phyloP scores from a whole-genome alignment of 1,140 invertebrate species.

The Aethina tumida region DNA sequence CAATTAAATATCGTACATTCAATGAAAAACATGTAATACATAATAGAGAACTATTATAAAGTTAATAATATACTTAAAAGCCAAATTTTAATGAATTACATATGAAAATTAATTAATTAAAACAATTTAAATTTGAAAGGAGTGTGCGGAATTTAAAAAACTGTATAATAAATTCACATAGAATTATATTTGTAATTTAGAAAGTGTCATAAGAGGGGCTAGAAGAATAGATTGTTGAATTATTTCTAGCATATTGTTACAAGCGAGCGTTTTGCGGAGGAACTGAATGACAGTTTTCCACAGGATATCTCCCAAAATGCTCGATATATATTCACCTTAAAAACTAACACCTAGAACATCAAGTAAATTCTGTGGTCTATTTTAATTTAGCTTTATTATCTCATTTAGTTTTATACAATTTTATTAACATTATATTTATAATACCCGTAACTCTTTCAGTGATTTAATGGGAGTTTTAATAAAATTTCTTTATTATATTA shows the following conservation, averaged over 20 bases:
- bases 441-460: conserved; percentile 32
- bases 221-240: conserved; percentile 22
- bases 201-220: conserved; percentile 20
- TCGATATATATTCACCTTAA: conserved; percentile 11
- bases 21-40: too few relatives aligned
- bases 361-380: conserved; percentile 15
- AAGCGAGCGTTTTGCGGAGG: conserved; percentile 14
- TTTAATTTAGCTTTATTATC: conserved; percentile 20
- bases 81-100: too few relatives aligned
- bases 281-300: not conserved
- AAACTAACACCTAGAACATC: conserved; percentile 18
- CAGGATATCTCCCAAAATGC: conserved; percentile 11
- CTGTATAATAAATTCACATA: conserved; percentile 20
- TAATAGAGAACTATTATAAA: too few relatives aligned
- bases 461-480: conserved; percentile 30
- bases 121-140: not conserved
- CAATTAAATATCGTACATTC: too few relatives aligned
- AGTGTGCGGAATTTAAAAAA: conserved; percentile 10
- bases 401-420: conserved; percentile 19
- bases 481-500: conserved; percentile 33
- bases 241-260: conserved; percentile 16
- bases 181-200: conserved; percentile 25
- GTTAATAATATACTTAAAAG: too few relatives aligned
- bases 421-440: conserved; percentile 23
- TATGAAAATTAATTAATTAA: too few relatives aligned